Conservation (phyloP, 2,797 vertebrate genomes). For the Rhynchonycteris naso region DNA sequence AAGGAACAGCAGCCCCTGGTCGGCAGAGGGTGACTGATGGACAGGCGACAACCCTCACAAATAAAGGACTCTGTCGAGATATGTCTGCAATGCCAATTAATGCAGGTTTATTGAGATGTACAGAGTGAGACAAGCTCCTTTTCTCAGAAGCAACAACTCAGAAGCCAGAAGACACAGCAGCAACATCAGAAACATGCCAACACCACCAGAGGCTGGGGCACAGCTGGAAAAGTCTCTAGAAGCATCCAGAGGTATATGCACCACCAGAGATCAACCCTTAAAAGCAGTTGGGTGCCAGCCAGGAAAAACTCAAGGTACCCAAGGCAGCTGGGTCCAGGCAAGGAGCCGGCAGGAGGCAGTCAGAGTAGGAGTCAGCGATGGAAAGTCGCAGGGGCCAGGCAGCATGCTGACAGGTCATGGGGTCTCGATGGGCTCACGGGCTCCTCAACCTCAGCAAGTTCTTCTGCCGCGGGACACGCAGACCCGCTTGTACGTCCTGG, state of each 20-base stretch:
- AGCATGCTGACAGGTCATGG: neutral
- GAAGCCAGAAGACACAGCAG: slow-evolving; percentile 48
- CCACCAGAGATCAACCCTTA: slow-evolving; percentile 28
- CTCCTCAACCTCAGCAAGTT: slow-evolving; percentile 57
- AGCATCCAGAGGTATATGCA: neutral
- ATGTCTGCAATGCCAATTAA: slow-evolving; percentile 62
- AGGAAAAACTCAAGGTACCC: neutral
- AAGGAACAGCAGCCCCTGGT: neutral
- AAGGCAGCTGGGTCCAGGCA: neutral
- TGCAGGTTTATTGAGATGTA: slow-evolving; percentile 75
- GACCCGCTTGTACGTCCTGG: slow-evolving; percentile 56
- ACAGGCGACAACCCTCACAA: neutral
- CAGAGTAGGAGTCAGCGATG: neutral
- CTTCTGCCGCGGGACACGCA: slow-evolving; percentile 66
- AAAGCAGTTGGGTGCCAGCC: slow-evolving; percentile 17
- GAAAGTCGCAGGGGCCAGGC: neutral
- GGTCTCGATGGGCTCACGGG: slow-evolving; percentile 1
- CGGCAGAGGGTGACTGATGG: neutral
- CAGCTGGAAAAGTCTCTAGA: neutral
- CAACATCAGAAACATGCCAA: neutral
- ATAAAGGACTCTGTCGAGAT: slow-evolving; percentile 65
- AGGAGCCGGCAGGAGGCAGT: slow-evolving; percentile 11
- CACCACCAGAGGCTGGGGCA: neutral
- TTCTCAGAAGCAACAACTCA: slow-evolving; percentile 39
- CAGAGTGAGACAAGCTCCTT: slow-evolving; percentile 18